Percentiles rank a stretch among this genome's conserved stretches.
Conservation (phyloP, 1,140 invertebrate genomes). For the Oedothorax gibbosus region DNA sequence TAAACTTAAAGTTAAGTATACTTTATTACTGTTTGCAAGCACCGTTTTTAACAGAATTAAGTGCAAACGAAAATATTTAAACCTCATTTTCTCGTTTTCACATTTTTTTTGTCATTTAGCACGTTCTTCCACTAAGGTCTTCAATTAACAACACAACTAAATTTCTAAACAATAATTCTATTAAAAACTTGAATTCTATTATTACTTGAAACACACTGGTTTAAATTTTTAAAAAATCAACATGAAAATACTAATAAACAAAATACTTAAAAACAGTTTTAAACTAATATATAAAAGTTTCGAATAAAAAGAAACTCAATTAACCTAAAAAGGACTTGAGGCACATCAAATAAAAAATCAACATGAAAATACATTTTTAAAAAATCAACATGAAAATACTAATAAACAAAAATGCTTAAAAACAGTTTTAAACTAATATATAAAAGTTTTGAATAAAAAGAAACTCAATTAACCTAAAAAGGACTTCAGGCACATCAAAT, state of each 20-base stretch:
- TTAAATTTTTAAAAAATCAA: background rate
- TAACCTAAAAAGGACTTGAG: slow-evolving; percentile 47
- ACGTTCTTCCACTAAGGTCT: too few relatives aligned
- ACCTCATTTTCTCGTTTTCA: too few relatives aligned
- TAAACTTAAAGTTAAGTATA: too few relatives aligned
- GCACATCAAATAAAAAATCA: slow-evolving; percentile 50
- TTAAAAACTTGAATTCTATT: background rate
- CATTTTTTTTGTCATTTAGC: too few relatives aligned
- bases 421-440: background rate
- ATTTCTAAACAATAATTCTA: background rate
- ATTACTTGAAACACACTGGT: background rate
- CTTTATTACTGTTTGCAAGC: too few relatives aligned
- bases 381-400: too few relatives aligned
- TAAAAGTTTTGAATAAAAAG: background rate
- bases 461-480: slow-evolving; percentile 33
- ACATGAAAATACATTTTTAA: too few relatives aligned
- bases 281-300: background rate
- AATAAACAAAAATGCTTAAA: too few relatives aligned
- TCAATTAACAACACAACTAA: background rate
- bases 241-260: background rate
- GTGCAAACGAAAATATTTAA: too few relatives aligned
- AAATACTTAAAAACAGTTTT: background rate
- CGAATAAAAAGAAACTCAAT: background rate
- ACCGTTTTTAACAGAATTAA: too few relatives aligned
- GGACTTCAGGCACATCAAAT: slow-evolving; percentile 47